Percentiles rank a stretch among this genome's conserved stretches.
Conservation (phyloP, 1,140 invertebrate genomes). For the Nasonia vitripennis region DNA sequence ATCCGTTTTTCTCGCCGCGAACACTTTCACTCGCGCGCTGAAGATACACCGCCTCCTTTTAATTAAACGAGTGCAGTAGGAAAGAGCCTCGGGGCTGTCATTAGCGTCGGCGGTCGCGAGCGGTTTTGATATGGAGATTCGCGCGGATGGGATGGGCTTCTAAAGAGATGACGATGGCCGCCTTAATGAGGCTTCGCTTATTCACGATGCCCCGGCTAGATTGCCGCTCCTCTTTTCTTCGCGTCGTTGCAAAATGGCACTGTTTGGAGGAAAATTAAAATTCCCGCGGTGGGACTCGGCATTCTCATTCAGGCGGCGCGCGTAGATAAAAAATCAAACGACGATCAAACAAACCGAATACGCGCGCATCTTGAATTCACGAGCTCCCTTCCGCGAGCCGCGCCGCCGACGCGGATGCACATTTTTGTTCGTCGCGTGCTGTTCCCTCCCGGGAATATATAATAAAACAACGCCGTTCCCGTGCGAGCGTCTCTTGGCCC, state of each 20-base stretch:
- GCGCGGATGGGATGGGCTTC: not conserved
- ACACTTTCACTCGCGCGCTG: slow-evolving; percentile 56
- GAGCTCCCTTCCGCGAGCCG: not conserved
- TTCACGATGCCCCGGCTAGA: not conserved
- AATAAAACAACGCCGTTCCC: not conserved
- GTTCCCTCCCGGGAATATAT: not conserved
- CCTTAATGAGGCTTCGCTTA: not conserved
- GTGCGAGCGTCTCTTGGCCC: not conserved
- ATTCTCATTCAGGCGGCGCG: too few species aligned
- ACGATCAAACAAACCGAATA: not conserved
- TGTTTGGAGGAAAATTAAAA: too few species aligned
- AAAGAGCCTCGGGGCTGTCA: not conserved
- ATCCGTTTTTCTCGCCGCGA: slow-evolving; percentile 66
- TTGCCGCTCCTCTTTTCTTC: not conserved
- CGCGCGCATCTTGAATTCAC: not conserved
- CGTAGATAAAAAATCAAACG: not conserved
- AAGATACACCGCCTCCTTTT: slow-evolving; percentile 2
- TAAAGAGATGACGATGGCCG: not conserved
- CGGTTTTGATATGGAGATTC: not conserved
- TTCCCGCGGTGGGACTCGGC: too few species aligned
- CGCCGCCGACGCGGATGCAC: not conserved
- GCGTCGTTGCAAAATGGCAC: too few species aligned
- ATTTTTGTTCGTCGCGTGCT: not conserved
- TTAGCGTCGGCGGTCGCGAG: not conserved
- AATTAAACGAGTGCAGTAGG: slow-evolving; percentile 25